A percentile compares a stretch with the other conserved stretches of the same genome.
phyloP scores from a whole-genome alignment of 2,888 invertebrate species.

The Pristionchus entomophagus region DNA sequence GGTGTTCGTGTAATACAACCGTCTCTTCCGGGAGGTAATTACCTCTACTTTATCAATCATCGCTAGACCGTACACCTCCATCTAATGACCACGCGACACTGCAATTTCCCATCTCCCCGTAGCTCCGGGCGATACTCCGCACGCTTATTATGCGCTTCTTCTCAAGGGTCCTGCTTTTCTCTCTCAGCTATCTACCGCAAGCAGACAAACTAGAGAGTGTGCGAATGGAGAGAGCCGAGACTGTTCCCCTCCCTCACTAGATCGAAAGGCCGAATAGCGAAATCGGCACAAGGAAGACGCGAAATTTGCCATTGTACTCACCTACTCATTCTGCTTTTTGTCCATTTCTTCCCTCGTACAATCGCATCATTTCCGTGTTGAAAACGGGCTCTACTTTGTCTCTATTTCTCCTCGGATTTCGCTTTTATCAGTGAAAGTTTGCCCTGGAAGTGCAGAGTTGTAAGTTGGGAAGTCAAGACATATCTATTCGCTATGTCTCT shows the following conservation, averaged over 20 bases:
- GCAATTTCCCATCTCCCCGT: not conserved
- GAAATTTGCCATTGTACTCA: conserved; percentile 3
- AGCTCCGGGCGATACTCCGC: not conserved
- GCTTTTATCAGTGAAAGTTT: conserved; percentile 29
- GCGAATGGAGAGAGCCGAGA: too few species aligned
- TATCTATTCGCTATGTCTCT: too few species aligned
- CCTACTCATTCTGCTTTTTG: not conserved
- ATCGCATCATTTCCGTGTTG: conserved; percentile 16
- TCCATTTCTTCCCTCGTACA: conserved; percentile 8
- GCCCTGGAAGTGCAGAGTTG: conserved; percentile 4
- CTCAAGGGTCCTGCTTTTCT: not conserved
- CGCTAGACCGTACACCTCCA: too few species aligned
- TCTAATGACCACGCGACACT: too few species aligned
- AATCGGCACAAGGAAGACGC: conserved; percentile 4
- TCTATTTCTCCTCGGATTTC: too few species aligned
- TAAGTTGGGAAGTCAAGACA: too few species aligned
- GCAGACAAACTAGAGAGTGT: too few species aligned
- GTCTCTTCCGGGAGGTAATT: too few species aligned
- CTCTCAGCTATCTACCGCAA: not conserved
- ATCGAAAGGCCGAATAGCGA: not conserved
- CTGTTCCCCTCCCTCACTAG: not conserved
- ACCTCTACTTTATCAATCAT: too few species aligned
- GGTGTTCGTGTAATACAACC: too few species aligned
- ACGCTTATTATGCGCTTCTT: not conserved
- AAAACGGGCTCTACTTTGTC: too few species aligned